Evolutionary conservation across 2,797 vertebrate species (phyloP).

Genomic region (Neosilurus hyrtlii): DNA sequence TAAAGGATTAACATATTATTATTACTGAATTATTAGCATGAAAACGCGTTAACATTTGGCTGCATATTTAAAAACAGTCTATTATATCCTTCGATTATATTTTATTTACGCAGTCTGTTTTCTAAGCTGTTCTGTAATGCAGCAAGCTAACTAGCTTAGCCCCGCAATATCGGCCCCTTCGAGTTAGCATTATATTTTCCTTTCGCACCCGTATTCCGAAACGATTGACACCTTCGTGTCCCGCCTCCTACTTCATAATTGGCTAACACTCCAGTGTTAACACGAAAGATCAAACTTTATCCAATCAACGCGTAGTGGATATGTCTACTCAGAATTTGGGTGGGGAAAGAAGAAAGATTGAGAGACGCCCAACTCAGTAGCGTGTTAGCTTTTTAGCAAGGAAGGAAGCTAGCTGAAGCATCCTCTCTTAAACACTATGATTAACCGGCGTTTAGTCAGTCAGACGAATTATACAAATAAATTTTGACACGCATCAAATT

Average conservation of each 20-base stretch:
- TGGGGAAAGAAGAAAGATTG: neutral
- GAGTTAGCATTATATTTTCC: neutral
- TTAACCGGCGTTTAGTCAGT: neutral
- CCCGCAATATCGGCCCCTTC: constrained; percentile 12
- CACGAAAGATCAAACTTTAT: accelerated
- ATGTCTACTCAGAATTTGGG: neutral
- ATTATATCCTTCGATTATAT: neutral
- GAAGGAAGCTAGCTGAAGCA: constrained; percentile 3
- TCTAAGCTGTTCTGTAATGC: constrained; percentile 10
- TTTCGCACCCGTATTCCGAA: constrained; percentile 10
- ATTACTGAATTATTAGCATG: neutral
- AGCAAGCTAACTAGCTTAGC: constrained; percentile 23
- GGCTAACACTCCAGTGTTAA: neutral
- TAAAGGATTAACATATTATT: neutral
- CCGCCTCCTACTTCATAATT: neutral
- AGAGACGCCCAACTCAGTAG: constrained; percentile 17
- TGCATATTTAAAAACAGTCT: neutral
- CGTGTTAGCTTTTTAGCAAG: neutral
- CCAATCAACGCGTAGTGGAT: neutral
- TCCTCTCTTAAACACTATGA: neutral
- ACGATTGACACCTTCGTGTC: neutral
- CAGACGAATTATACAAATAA: neutral
- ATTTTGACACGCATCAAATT: neutral
- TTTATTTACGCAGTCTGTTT: neutral
- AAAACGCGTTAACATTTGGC: neutral